Conservation (phyloP, 1,140 invertebrate genomes). For the Cotesia vestalis region DNA sequence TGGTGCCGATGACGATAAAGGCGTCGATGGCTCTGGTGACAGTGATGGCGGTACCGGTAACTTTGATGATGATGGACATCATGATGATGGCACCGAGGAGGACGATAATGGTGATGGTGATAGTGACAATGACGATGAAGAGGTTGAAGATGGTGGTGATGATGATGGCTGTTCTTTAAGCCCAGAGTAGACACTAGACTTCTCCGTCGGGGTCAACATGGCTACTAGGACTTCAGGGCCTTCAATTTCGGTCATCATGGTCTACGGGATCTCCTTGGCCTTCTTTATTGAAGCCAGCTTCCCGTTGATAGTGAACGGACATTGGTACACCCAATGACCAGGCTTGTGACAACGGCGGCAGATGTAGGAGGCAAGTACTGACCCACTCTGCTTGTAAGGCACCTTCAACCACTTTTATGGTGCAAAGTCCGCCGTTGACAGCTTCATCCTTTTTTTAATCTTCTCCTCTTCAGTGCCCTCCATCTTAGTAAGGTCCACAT, state of each 20-base stretch:
- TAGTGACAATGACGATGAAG: no score
- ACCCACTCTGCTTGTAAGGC: conserved; percentile 86
- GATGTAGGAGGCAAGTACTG: conserved; percentile 87
- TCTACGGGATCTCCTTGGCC: conserved; percentile 94
- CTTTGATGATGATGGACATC: no score
- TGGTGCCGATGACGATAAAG: no score
- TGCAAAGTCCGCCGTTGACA: conserved; percentile 95
- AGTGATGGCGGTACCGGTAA: no score
- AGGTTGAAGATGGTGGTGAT: no score
- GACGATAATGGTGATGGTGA: no score
- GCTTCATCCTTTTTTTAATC: conserved; percentile 95
- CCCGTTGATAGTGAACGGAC: conserved; percentile 74
- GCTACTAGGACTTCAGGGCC: conserved; percentile 89
- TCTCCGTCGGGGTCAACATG: conserved; percentile 90
- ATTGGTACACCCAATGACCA: conserved; percentile 96
- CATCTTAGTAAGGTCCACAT: conserved; percentile 85
- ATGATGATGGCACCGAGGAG: no score
- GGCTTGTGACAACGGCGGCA: conserved; percentile 92
- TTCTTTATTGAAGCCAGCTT: conserved; percentile 84
- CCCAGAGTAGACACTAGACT: conserved; percentile 76
- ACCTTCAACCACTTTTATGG: conserved; percentile 71
- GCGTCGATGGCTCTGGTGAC: no score
- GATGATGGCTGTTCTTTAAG: no score
- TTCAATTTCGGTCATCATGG: conserved; percentile 93
- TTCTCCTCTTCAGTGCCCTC: conserved; percentile 96